These are phyloP conservation scores for Xiphorhynchus erythropygius DNA, from an alignment of 2,797 vertebrate genomes.

Conservation along the genomic window DNA sequence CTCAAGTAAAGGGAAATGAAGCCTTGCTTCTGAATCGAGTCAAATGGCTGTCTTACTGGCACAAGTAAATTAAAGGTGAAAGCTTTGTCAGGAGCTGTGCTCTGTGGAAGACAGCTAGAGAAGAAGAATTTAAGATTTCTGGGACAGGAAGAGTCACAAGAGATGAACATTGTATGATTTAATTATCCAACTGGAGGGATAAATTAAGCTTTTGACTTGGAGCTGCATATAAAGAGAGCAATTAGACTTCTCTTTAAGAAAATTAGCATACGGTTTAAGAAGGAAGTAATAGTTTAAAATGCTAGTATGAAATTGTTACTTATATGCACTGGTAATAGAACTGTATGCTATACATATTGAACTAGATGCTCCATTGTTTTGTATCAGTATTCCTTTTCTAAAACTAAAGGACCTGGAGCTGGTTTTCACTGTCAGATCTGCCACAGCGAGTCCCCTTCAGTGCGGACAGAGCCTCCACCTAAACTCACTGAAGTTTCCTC, in stretches of 20 bases:
- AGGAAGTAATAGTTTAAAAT: constrained; percentile 12
- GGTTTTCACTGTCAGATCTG: background rate
- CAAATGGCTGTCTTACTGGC: constrained; percentile 26
- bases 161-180: constrained; percentile 1
- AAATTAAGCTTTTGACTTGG: constrained; percentile 48
- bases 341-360: background rate
- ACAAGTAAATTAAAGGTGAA: constrained; percentile 5
- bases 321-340: background rate
- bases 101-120: constrained; percentile 22
- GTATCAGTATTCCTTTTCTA: background rate
- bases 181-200: constrained; percentile 36
- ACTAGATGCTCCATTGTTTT: background rate
- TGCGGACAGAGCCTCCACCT: background rate
- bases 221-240: constrained; percentile 45
- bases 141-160: constrained; percentile 21
- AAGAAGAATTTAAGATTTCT: constrained; percentile 22
- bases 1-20: background rate
- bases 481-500: background rate
- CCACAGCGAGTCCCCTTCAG: background rate
- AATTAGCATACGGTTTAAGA: constrained; percentile 35
- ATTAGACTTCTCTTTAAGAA: constrained; percentile 36
- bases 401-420: background rate
- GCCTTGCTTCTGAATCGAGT: background rate
- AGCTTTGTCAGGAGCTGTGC: constrained; percentile 43
- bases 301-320: background rate